Evolutionary conservation across 2,113 vertebrate species (phyloP).

Genomic region (Irena cyanogastra): DNA sequence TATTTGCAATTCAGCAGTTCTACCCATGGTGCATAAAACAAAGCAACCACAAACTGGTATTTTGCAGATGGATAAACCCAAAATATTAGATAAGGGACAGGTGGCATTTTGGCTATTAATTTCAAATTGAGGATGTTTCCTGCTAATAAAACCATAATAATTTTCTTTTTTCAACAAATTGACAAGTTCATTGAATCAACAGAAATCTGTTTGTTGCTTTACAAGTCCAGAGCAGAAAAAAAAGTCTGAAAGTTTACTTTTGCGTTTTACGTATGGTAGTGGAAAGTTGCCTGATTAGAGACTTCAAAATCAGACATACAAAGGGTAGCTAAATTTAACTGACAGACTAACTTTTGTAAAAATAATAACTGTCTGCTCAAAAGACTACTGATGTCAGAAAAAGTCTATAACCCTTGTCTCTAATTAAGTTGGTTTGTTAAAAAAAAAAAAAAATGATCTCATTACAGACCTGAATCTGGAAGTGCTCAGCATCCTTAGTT

Average conservation of each 20-base stretch:
- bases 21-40: not conserved
- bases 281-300: not conserved
- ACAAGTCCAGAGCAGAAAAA: not conserved
- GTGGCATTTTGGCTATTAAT: not conserved
- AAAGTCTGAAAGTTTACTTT: not conserved
- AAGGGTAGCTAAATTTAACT: not conserved
- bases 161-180: not conserved
- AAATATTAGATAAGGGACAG: not conserved
- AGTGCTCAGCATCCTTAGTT: not conserved
- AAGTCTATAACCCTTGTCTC: not conserved
- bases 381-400: not conserved
- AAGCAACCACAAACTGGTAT: not conserved
- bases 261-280: not conserved
- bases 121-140: fast-evolving
- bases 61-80: not conserved
- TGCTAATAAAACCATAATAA: not conserved
- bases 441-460: not conserved
- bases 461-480: not conserved
- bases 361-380: not conserved
- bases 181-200: not conserved
- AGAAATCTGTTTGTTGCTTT: not conserved
- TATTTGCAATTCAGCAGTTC: not conserved
- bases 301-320: not conserved
- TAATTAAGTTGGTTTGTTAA: not conserved
- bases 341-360: not conserved